Evolutionary conservation across 2,888 invertebrate genomes (phyloP), one percentile per base, ranked within the genome.

Genomic region (Colletes collaris): DNA sequence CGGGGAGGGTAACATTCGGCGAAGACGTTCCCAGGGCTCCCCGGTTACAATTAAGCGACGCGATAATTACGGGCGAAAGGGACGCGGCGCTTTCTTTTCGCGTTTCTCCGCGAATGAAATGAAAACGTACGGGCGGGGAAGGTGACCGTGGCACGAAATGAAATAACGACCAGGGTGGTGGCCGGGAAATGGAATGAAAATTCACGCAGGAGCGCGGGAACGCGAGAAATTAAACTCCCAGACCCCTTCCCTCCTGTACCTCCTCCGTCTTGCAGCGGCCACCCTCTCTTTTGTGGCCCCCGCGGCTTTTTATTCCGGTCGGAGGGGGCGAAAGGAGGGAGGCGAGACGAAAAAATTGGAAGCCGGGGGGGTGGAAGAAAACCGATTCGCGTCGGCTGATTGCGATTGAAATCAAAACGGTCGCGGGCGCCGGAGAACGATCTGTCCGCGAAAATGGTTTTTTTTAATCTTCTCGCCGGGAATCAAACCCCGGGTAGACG

Each of bases 121-220:
- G 67, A 63, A 82, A 76, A 62, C 19, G 52, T 10, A 46, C 11
- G 55, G 44, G 27, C 27, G 10, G 44, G 27, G 35, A 62, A 40
- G 73, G 74, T 63, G 50, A 44, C 40, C 77, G 79, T 55, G 62
- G 62, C 60, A 65, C 72, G 78, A 80, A 85, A 84, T 79, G 86
- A 83, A 86, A 86, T 86, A 86, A 86, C 84, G 86, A 83, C 71
- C 78, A 84, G 83, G 27, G 73, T 84, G 79, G 83, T 78, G 78
- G 86, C 40, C 70, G 86, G 78, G 86, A 84, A 86, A 86, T 86
- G 86, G 81, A 85, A 86, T 86, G 86, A 86, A 86, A 86, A 86
- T 86, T 86, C 81, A 73, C 79, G 81, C 78, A 68, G 81, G 73
- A 73, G 44, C 73, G 65, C 82, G 84, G 70, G 84, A 79, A 86